Percentiles rank a stretch among this genome's conserved stretches.
Evolutionary conservation across 2,888 invertebrate species (phyloP).

Genomic region (Drosophila emarginata): DNA sequence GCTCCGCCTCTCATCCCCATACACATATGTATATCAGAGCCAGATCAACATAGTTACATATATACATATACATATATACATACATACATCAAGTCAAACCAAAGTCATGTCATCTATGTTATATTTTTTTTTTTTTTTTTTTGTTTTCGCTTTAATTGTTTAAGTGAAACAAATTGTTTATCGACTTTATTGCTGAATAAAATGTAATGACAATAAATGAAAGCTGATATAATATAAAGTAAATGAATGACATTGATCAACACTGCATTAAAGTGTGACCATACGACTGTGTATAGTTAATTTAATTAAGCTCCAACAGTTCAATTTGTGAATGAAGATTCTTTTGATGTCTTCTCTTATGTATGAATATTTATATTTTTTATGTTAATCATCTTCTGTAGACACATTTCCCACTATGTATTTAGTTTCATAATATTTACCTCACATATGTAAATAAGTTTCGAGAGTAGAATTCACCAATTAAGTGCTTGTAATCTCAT

Average conservation of each 20-base stretch:
- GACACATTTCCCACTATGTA: too few relatives aligned
- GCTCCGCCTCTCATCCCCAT: slow-evolving; percentile 37
- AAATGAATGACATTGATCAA: background rate
- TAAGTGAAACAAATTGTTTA: background rate
- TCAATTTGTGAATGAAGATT: too few relatives aligned
- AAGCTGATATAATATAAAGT: background rate
- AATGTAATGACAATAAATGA: background rate
- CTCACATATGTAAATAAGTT: too few relatives aligned
- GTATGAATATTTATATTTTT: too few relatives aligned
- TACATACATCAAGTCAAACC: slow-evolving; percentile 1
- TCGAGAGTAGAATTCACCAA: background rate
- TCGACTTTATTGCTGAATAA: background rate
- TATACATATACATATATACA: slow-evolving; percentile 49
- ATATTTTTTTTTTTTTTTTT: background rate
- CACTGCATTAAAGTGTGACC: background rate
- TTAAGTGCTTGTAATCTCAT: background rate
- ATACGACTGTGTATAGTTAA: too few relatives aligned
- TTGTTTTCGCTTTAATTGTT: background rate
- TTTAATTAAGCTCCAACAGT: too few relatives aligned
- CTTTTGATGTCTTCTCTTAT: too few relatives aligned
- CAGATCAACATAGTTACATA: slow-evolving; percentile 53
- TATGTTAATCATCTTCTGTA: too few relatives aligned
- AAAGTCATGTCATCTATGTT: slow-evolving; percentile 6
- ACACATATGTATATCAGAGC: slow-evolving; percentile 52
- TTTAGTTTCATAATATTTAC: too few relatives aligned